phyloP scores from a whole-genome alignment of 2,797 vertebrate genomes.

The Muscicapa comitata region DNA sequence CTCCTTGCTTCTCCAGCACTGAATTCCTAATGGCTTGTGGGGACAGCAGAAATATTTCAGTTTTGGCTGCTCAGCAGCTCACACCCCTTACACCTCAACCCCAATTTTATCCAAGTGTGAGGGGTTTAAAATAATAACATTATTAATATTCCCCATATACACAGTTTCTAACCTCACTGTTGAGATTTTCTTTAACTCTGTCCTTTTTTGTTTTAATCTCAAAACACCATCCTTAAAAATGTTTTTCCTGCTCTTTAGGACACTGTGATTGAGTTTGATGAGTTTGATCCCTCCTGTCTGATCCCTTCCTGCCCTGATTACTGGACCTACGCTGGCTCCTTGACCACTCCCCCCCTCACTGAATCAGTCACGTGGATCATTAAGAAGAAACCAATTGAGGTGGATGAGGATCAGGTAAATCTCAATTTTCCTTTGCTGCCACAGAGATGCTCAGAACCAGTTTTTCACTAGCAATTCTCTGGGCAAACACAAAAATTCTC shows the following conservation, averaged over 20 bases:
- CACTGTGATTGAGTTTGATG: conserved; percentile 78
- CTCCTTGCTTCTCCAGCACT: neutral
- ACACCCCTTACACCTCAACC: neutral
- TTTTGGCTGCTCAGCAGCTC: neutral
- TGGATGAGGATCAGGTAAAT: conserved; percentile 90
- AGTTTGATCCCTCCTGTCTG: conserved; percentile 85
- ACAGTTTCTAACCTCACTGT: neutral
- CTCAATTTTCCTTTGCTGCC: neutral
- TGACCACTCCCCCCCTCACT: conserved; percentile 90
- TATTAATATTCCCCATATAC: neutral
- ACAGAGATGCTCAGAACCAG: neutral
- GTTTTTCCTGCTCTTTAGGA: conserved; percentile 67
- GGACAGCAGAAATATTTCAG: neutral
- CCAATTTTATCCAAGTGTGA: neutral
- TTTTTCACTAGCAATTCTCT: neutral
- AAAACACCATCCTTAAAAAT: neutral
- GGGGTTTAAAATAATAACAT: neutral
- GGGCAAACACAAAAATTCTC: neutral
- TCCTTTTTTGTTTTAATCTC: fast-evolving
- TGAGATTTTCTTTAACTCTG: neutral
- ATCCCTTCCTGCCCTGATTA: conserved; percentile 87
- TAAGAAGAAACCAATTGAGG: conserved; percentile 89
- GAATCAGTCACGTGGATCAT: conserved; percentile 94
- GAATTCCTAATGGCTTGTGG: neutral
- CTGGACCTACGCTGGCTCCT: conserved; percentile 92